phyloP scores from a whole-genome alignment of 2,797 vertebrate species.

The Coregonus sp. region DNA sequence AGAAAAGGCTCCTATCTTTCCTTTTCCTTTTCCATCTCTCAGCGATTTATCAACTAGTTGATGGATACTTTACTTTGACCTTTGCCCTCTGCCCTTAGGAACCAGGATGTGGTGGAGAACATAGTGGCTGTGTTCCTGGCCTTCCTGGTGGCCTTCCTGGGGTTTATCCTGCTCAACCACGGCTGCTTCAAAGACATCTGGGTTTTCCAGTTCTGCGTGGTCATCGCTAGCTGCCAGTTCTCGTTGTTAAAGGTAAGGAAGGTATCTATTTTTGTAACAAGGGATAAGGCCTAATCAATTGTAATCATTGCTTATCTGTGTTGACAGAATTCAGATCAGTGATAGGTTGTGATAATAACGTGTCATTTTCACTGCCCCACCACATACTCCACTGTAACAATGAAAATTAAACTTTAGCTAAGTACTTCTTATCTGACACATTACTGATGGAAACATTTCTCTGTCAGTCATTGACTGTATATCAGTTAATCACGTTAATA shows the following conservation, averaged over 20 bases:
- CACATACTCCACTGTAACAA: too few species aligned
- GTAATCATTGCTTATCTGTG: background rate
- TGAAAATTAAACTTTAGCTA: background rate
- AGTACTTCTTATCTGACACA: background rate
- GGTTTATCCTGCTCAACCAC: constrained; percentile 89
- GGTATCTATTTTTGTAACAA: background rate
- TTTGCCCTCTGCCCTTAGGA: constrained; percentile 68
- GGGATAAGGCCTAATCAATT: background rate
- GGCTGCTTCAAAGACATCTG: constrained; percentile 95
- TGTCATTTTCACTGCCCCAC: too few species aligned
- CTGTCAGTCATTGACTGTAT: background rate
- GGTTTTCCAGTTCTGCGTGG: constrained; percentile 92
- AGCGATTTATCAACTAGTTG: background rate
- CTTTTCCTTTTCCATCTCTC: background rate
- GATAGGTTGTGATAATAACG: background rate
- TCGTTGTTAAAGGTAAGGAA: constrained; percentile 91
- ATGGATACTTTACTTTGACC: background rate
- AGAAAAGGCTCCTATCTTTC: background rate
- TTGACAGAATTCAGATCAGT: background rate
- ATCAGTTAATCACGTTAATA: background rate
- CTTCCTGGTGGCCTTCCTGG: constrained; percentile 90
- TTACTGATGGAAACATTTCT: background rate
- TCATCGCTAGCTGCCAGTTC: constrained; percentile 98
- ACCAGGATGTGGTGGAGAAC: constrained; percentile 89
- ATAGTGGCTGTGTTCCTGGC: constrained; percentile 85